Base-by-base conservation (phyloP, 2,113 vertebrate genomes). In the Phainopepla nitens region DNA sequence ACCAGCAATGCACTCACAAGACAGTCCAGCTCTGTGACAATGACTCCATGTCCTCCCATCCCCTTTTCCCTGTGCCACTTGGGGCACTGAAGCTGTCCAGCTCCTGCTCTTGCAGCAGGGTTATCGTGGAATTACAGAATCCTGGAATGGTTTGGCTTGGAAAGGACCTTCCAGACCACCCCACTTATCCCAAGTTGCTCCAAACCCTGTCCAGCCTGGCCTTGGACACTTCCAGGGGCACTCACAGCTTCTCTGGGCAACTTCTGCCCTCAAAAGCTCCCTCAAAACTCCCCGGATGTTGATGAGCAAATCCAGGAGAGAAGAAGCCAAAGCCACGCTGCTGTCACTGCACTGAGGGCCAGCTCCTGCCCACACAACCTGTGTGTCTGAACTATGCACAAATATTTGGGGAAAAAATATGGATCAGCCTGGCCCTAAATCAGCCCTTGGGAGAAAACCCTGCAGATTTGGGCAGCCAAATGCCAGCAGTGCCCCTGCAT, bases 381-480 rank as follows among this genome's bases (percentile, higher is more conserved):
- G 25, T 2, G 4, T 8, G 17, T 3, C 10, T 1, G n/a, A 71
- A n/a, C 0, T 1, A 10, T 0, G 2, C 19, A 12, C 44, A 25
- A 21, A n/a, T 15, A n/a, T n/a, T 6, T 27, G 54, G 49, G 39
- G 11, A 21, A 49, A 22, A 27, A 45, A 22, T 9, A 39, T 39
- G 50, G 53, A 56, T 8, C 61, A 33, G 12, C 28, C 5, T 1
- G 41, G 56, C 44, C 33, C 47, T 45, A 44, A 73, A 4, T 6
- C 51, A 36, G 2, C 24, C 15, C 1, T 4, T 4, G 39, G 47
- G 12, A 61, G 14, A 61, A 91, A 66, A 28, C 11, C 1, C 53
- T 5, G 19, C 14, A 7, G 70, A 11, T 80, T 0, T 42, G 57
- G 64, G 79, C 33, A 58, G 36, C 42, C 70, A 22, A 27, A 75